Conservation (phyloP, 23 tunicate species). For the Diplosoma virens region DNA sequence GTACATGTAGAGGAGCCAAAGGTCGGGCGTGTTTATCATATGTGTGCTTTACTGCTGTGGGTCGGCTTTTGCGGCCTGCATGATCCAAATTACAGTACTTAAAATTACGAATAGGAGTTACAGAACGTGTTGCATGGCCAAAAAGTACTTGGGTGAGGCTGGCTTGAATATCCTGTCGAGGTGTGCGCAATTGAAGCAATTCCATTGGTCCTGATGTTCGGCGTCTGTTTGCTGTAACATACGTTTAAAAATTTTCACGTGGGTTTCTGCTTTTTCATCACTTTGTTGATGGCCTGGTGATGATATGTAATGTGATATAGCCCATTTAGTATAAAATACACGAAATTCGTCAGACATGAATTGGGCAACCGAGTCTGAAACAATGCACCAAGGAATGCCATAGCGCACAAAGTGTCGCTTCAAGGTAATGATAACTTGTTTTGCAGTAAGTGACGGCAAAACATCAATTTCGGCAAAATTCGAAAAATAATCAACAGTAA, state of each 20-base stretch:
- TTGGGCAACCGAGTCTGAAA: conserved; percentile 14
- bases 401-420: conserved; percentile 21
- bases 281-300: conserved; percentile 26
- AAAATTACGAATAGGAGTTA: no score
- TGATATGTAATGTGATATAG: conserved; percentile 18
- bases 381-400: conserved; percentile 22
- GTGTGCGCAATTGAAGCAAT: no score
- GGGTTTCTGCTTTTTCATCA: conserved; percentile 31
- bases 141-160: no score
- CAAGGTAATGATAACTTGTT: conserved; percentile 1
- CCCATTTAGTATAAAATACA: not conserved
- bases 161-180: no score
- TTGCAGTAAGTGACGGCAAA: not conserved
- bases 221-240: not conserved
- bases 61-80: no score
- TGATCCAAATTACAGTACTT: no score
- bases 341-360: conserved; percentile 21
- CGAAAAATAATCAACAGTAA: conserved; percentile 30
- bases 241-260: not conserved
- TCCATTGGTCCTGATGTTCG: conserved; percentile 19
- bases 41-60: no score
- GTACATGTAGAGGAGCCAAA: no score
- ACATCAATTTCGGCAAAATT: conserved; percentile 24
- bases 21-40: no score
- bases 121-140: no score